Evolutionary conservation across 2,888 invertebrate genomes (phyloP), one percentile per base, ranked within the genome.

Genomic region (Andrena minutula): DNA sequence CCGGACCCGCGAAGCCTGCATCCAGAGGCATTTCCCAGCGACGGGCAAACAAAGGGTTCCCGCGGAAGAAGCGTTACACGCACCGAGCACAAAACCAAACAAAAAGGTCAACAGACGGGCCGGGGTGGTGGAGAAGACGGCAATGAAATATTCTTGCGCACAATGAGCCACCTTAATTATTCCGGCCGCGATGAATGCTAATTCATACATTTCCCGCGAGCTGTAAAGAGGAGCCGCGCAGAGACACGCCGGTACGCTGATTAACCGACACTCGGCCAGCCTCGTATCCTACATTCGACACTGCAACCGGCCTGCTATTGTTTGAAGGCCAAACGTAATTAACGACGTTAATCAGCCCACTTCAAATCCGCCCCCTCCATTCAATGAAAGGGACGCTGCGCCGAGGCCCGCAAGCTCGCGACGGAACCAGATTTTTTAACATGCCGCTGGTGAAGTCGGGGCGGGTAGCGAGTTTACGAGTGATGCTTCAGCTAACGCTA

Each of bases 161-260:
- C 79, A 76, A 79, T 66, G 79, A 76, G 68, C 58, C 66, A 28
- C 74, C 78, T 84, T 84, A 84, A 84, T 85, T 85, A 85, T 84
- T 82, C 70, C 79, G 41, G 41, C 70, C 23, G 73, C 65, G 84
- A 75, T 71, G 85, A 74, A 74, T 84, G 84, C 81, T 82, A 84
- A 84, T 84, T 79, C 68, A 82, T 41, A 85, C 85, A 74, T 84
- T 84, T 76, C 73, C 75, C 49, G 68, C 53, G 69, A 61, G 72
- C 56, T 26, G 30, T 32, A 68, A 74, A 49, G 65, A 73, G 41
- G 61, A 53, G 53, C 56, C 53, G 35, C 63, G 60, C 49, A 30
- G 81, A 63, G 56, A 66, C 77, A 61, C 64, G 41, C 41, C 41
- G 35, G 35, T 20, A 53, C 63, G 63, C 74, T 82, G 82, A 77